phyloP scores from a whole-genome alignment of 1,140 invertebrate species.

The Dendrolimus punctatus region DNA sequence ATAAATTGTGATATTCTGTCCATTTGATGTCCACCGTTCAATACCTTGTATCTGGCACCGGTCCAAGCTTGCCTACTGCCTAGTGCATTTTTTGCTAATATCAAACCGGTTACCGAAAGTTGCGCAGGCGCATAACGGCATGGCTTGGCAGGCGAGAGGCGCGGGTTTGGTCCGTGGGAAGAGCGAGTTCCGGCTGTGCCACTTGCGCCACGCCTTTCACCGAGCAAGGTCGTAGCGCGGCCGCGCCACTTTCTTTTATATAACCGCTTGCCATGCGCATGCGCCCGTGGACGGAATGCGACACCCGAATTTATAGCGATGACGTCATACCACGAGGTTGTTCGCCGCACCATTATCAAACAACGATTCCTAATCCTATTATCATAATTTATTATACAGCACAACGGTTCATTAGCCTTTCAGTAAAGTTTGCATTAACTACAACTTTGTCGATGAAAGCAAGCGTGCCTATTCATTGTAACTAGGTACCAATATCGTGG shows the following conservation, averaged over 20 bases:
- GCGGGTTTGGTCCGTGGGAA: slow-evolving; percentile 55
- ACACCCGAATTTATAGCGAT: slow-evolving; percentile 59
- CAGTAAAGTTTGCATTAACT: background rate
- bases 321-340: slow-evolving; percentile 51
- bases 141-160: slow-evolving; percentile 34
- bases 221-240: slow-evolving; percentile 64
- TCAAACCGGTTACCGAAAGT: slow-evolving; percentile 58
- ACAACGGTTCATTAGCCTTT: slow-evolving; percentile 1
- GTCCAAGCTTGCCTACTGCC: slow-evolving; percentile 34
- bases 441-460: no score
- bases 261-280: slow-evolving; percentile 31
- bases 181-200: slow-evolving; percentile 63
- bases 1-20: slow-evolving; percentile 18
- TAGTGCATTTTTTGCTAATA: slow-evolving; percentile 48
- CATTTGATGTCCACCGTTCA: slow-evolving; percentile 26
- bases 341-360: slow-evolving; percentile 32
- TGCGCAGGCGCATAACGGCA: slow-evolving; percentile 54
- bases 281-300: slow-evolving; percentile 42
- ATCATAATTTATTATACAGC: slow-evolving; percentile 2
- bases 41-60: slow-evolving; percentile 26
- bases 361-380: slow-evolving; percentile 11
- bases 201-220: slow-evolving; percentile 67
- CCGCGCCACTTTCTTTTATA: slow-evolving; percentile 69
- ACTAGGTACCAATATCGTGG: no score
- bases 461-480: no score